Evolutionary conservation across 1,140 invertebrate species (phyloP).

Genomic region (Amphibalanus amphitrite): DNA sequence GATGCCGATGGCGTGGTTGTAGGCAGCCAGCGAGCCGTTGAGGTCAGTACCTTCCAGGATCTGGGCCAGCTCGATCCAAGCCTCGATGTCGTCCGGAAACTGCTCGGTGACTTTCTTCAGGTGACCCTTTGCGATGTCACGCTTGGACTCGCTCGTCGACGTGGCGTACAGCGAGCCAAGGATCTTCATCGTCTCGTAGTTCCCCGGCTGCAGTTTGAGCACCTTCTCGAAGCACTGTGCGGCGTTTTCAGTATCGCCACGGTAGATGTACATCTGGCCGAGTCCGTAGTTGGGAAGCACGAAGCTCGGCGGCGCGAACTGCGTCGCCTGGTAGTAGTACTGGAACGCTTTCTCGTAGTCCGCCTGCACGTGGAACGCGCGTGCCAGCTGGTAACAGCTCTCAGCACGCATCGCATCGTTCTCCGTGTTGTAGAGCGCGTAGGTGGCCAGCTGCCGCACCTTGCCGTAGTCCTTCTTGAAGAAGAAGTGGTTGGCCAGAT

Average conservation of each 20-base stretch:
- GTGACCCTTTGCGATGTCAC: slow-evolving; percentile 80
- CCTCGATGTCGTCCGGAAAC: slow-evolving; percentile 95
- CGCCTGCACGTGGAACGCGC: slow-evolving; percentile 87
- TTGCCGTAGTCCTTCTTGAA: slow-evolving; percentile 97
- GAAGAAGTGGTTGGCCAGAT: slow-evolving; percentile 99
- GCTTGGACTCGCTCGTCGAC: slow-evolving; percentile 69
- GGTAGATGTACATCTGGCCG: slow-evolving; percentile 98
- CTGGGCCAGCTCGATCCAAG: slow-evolving; percentile 97
- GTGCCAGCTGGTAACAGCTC: slow-evolving; percentile 92
- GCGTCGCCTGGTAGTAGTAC: slow-evolving; percentile 98
- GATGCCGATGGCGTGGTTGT: slow-evolving; percentile 82
- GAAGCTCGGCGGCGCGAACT: slow-evolving; percentile 87
- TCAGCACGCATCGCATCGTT: slow-evolving; percentile 98
- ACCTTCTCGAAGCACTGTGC: slow-evolving; percentile 98
- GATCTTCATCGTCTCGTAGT: slow-evolving; percentile 99
- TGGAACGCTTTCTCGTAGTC: slow-evolving; percentile 98
- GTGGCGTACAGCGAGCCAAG: slow-evolving; percentile 90
- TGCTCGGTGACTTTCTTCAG: slow-evolving; percentile 87
- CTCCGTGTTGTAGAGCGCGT: slow-evolving; percentile 97
- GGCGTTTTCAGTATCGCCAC: slow-evolving; percentile 92
- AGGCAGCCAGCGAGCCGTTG: slow-evolving; percentile 67
- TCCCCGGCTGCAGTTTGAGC: slow-evolving; percentile 87
- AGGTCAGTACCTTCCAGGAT: slow-evolving; percentile 92
- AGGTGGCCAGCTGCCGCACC: slow-evolving; percentile 86
- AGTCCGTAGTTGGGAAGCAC: slow-evolving; percentile 94